Conservation (phyloP, 2,113 vertebrate species). For the Cygnus atratus region DNA sequence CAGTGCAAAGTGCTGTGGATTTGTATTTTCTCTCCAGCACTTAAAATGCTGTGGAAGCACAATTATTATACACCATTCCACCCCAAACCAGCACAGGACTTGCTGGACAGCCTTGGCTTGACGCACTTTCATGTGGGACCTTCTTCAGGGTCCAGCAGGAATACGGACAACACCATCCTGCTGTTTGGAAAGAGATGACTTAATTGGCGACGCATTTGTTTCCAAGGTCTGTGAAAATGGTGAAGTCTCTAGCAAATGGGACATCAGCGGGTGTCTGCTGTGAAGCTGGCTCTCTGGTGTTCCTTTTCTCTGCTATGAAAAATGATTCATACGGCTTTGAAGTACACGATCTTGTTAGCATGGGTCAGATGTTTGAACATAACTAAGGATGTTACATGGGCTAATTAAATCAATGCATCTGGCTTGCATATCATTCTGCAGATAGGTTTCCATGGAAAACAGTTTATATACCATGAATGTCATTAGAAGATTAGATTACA, state of each 20-base stretch:
- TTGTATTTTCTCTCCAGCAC: background rate
- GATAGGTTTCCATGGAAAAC: constrained; percentile 21
- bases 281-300: background rate
- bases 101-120: background rate
- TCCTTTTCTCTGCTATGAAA: background rate
- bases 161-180: background rate
- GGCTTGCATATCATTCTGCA: background rate
- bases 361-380: background rate
- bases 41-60: background rate
- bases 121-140: background rate
- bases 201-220: background rate
- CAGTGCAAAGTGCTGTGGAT: background rate
- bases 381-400: background rate
- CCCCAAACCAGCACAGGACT: background rate
- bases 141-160: background rate
- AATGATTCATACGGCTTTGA: background rate
- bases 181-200: background rate
- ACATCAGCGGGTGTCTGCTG: background rate
- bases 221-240: background rate
- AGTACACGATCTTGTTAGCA: background rate
- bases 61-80: background rate
- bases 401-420: constrained; percentile 52
- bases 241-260: background rate
- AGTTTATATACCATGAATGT: background rate
- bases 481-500: background rate